A percentile compares a stretch with the other conserved stretches of the same genome.
Conservation (phyloP, 2,888 invertebrate species). For the Dasypogon diadema region DNA sequence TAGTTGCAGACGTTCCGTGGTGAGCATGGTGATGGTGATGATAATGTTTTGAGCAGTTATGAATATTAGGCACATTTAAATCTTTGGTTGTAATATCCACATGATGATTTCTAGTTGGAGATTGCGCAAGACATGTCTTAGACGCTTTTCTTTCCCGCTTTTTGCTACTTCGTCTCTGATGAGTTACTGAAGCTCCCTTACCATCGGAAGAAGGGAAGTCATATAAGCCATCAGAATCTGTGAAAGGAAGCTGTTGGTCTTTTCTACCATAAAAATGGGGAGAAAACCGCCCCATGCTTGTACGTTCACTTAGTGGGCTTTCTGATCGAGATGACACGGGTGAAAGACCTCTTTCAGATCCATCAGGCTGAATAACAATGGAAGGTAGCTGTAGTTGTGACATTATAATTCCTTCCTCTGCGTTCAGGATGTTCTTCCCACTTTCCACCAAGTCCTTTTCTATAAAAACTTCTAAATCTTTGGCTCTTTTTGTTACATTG, state of each 20-base stretch:
- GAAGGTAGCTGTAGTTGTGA: slow-evolving; percentile 73
- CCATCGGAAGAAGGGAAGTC: slow-evolving; percentile 84
- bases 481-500: slow-evolving; percentile 76
- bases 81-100: slow-evolving; percentile 74
- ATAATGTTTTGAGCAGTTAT: slow-evolving; percentile 62
- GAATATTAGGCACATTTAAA: slow-evolving; percentile 55
- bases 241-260: slow-evolving; percentile 75
- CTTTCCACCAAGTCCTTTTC: slow-evolving; percentile 66
- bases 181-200: slow-evolving; percentile 70
- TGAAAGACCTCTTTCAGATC: slow-evolving; percentile 73
- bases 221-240: slow-evolving; percentile 84
- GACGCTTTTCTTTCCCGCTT: slow-evolving; percentile 74
- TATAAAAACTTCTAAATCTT: slow-evolving; percentile 72
- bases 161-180: slow-evolving; percentile 74
- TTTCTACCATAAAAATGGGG: slow-evolving; percentile 79
- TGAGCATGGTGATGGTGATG: slow-evolving; percentile 61
- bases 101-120: slow-evolving; percentile 65
- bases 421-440: slow-evolving; percentile 71
- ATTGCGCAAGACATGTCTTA: slow-evolving; percentile 64
- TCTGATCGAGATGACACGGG: slow-evolving; percentile 84
- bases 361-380: slow-evolving; percentile 72
- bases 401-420: slow-evolving; percentile 69
- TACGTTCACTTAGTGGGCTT: slow-evolving; percentile 81
- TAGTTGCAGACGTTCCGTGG: slow-evolving; percentile 66
- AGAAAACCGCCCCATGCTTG: slow-evolving; percentile 77